Percentiles rank a stretch among this genome's conserved stretches.
Conservation (phyloP, 2,113 vertebrate genomes). For the Hiodon alosoides region DNA sequence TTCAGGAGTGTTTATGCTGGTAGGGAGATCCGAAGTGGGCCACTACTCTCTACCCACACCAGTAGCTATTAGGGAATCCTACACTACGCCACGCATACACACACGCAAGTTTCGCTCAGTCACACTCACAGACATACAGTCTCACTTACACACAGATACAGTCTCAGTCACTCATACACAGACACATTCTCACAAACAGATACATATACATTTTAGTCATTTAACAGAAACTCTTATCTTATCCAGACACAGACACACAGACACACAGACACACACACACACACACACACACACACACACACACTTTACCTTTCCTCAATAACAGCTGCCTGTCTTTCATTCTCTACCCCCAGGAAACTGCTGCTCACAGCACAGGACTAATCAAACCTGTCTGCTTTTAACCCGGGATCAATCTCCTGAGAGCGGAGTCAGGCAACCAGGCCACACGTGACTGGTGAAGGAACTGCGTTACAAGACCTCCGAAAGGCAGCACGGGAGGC, state of each 20-base stretch:
- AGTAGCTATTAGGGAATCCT: not conserved
- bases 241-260: constrained; percentile 25
- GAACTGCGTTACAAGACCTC: not conserved
- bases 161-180: not conserved
- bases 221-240: not conserved
- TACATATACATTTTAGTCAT: no score
- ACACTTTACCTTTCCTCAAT: constrained; percentile 17
- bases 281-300: constrained; percentile 21
- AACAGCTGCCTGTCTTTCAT: constrained; percentile 11
- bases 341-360: not conserved
- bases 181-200: not conserved
- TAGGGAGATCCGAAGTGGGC: not conserved
- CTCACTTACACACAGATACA: not conserved
- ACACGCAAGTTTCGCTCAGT: not conserved
- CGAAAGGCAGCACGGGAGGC: not conserved
- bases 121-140: not conserved
- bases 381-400: constrained; percentile 13
- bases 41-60: no score
- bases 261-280: constrained; percentile 28
- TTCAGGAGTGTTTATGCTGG: not conserved
- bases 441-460: not conserved
- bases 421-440: not conserved
- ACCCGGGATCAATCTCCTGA: not conserved
- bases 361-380: constrained; percentile 8
- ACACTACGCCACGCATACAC: not conserved